These are phyloP conservation scores for Arnoldichthys spilopterus DNA, from an alignment of 2,797 vertebrate species.

Conservation along the genomic window DNA sequence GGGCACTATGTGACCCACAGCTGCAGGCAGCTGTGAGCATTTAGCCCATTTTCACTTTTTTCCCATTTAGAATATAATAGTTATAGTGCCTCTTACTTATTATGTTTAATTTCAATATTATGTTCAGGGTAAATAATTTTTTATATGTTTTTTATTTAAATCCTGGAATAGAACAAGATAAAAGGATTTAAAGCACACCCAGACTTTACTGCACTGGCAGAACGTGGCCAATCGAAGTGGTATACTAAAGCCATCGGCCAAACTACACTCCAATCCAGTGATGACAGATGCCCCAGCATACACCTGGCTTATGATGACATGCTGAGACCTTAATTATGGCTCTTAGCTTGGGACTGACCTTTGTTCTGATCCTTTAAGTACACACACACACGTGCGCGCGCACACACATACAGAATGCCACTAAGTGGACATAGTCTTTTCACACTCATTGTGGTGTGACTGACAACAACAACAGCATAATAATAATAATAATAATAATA, in stretches of 20 bases:
- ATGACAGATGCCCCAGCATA: constrained; percentile 56
- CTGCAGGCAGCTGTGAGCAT: not conserved
- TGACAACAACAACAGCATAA: not conserved
- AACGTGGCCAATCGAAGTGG: constrained; percentile 54
- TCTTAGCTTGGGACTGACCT: constrained; percentile 41
- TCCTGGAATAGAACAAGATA: not conserved
- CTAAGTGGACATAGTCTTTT: not conserved
- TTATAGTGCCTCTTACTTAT: not conserved
- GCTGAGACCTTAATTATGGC: constrained; percentile 73
- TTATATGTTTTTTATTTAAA: not conserved
- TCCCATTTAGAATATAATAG: not conserved
- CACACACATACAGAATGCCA: not conserved
- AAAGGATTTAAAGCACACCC: not conserved
- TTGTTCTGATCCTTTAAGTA: constrained; percentile 29
- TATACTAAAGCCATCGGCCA: constrained; percentile 57
- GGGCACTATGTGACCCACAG: not conserved
- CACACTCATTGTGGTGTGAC: not conserved
- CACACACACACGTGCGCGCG: constrained; percentile 24
- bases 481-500: not conserved
- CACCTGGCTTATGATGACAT: constrained; percentile 61
- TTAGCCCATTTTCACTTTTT: not conserved
- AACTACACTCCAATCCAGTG: constrained; percentile 55
- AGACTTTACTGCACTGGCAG: constrained; percentile 33
- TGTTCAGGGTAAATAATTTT: not conserved
- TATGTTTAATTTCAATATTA: not conserved